phyloP scores from a whole-genome alignment of 1,140 invertebrate species.

The Chlorops oryzae region DNA sequence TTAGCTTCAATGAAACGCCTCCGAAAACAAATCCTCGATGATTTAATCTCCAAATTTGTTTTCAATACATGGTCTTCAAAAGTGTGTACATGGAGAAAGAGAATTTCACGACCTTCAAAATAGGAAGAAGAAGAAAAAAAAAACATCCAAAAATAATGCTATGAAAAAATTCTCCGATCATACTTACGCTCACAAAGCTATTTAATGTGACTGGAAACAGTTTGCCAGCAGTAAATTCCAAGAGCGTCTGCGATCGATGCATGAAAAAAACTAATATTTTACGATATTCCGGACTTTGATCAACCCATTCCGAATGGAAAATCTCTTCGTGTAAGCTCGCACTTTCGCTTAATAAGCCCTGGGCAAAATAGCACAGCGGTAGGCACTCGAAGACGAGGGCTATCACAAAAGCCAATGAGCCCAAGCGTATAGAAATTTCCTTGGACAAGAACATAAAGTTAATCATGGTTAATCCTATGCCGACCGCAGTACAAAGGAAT shows the following conservation, averaged over 20 bases:
- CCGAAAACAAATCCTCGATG: too few species aligned
- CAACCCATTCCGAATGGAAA: constrained; percentile 26
- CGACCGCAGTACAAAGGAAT: constrained; percentile 27
- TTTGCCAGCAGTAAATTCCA: constrained; percentile 25
- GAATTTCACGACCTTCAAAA: constrained; percentile 22
- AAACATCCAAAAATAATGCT: too few species aligned
- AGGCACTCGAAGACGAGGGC: constrained; percentile 25
- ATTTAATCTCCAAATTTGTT: too few species aligned
- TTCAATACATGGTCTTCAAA: constrained; percentile 22
- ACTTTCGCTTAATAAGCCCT: constrained; percentile 22
- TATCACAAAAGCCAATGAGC: constrained; percentile 22
- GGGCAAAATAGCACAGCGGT: constrained; percentile 26
- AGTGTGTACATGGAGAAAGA: constrained; percentile 23
- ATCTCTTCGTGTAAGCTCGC: constrained; percentile 20
- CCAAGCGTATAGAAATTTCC: constrained; percentile 19
- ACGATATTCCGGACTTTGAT: constrained; percentile 19
- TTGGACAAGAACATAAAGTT: constrained; percentile 29
- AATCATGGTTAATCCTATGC: constrained; percentile 26
- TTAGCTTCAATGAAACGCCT: too few species aligned
- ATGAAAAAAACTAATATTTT: constrained; percentile 27
- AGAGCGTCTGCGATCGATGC: constrained; percentile 24
- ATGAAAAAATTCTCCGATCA: too few species aligned
- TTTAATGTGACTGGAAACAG: constrained; percentile 28
- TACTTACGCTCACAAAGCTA: constrained; percentile 28
- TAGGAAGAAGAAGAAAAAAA: neutral